These are phyloP conservation scores for Temnothorax longispinosus DNA, from an alignment of 1,140 invertebrate species.

Conservation along the genomic window DNA sequence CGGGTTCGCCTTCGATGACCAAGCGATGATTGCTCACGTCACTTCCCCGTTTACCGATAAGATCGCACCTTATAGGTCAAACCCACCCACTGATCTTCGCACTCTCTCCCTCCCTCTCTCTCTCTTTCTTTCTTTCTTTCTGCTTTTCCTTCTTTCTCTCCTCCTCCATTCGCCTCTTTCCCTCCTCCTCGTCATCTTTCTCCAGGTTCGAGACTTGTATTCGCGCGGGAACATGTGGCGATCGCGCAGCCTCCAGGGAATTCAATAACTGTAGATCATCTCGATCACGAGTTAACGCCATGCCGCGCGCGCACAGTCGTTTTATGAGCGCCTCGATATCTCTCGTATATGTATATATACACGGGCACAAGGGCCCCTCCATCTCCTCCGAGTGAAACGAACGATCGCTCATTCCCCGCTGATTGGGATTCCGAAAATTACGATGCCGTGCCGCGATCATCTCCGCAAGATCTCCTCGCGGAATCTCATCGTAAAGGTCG, in stretches of 20 bases:
- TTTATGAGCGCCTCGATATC: constrained; percentile 63
- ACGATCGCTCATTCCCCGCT: constrained; percentile 60
- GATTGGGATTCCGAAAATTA: constrained; percentile 69
- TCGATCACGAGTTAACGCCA: constrained; percentile 74
- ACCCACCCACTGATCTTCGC: constrained; percentile 58
- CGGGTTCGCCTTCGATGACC: constrained; percentile 66
- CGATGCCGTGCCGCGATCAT: constrained; percentile 50
- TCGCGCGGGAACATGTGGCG: constrained; percentile 60
- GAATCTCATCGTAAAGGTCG: constrained; percentile 56
- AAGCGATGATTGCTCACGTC: constrained; percentile 74
- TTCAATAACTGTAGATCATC: constrained; percentile 81
- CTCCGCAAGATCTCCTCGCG: constrained; percentile 42
- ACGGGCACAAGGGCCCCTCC: background rate
- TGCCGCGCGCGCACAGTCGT: constrained; percentile 45
- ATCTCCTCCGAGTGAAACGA: constrained; percentile 40
- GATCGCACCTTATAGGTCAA: constrained; percentile 70
- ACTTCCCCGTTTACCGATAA: constrained; percentile 77
- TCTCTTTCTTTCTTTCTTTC: constrained; percentile 10
- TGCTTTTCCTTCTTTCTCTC: constrained; percentile 56
- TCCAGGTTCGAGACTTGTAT: constrained; percentile 36
- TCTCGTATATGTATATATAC: constrained; percentile 27
- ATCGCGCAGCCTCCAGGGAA: constrained; percentile 76
- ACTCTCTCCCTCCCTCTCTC: background rate
- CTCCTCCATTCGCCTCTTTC: constrained; percentile 54
- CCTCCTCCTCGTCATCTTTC: constrained; percentile 46